Percentiles rank a stretch among this genome's conserved stretches.
Conservation (phyloP, 2,797 vertebrate species). For the Enteromius argenteus region DNA sequence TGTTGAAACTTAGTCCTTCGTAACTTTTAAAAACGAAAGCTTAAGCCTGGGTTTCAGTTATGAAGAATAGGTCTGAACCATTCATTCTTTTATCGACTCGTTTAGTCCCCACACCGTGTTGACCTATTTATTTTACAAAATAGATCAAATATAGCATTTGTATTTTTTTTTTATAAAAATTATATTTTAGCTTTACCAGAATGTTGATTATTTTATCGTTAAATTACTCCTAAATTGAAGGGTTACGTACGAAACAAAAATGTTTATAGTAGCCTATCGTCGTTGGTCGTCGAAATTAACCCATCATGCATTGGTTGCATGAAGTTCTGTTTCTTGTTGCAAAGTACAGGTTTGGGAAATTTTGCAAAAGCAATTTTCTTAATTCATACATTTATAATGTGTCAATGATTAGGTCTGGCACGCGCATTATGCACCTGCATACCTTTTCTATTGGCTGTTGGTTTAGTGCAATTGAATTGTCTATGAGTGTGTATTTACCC, state of each 20-base stretch:
- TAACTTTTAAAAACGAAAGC: conserved; percentile 6
- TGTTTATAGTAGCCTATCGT: background rate
- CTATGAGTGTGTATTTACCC: conserved; percentile 29
- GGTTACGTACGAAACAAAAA: background rate
- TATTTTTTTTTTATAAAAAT: too few species aligned
- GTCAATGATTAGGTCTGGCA: background rate
- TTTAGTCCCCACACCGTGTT: background rate
- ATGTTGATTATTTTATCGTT: background rate
- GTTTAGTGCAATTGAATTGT: conserved; percentile 43
- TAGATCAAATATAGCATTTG: background rate
- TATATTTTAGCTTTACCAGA: background rate
- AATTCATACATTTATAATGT: background rate
- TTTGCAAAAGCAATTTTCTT: background rate
- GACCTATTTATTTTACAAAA: background rate
- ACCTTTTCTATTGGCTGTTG: conserved; percentile 6
- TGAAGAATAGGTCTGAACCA: background rate
- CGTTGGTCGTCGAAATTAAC: background rate
- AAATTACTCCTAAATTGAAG: background rate
- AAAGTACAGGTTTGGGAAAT: background rate
- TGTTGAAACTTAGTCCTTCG: background rate
- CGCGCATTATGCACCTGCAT: conserved; percentile 43
- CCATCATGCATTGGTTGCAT: background rate
- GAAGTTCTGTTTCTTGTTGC: background rate
- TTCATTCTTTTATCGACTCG: background rate
- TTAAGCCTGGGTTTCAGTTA: background rate